Base-by-base conservation (phyloP, 2,888 invertebrate genomes). In the Drosophila trichaetosa region DNA sequence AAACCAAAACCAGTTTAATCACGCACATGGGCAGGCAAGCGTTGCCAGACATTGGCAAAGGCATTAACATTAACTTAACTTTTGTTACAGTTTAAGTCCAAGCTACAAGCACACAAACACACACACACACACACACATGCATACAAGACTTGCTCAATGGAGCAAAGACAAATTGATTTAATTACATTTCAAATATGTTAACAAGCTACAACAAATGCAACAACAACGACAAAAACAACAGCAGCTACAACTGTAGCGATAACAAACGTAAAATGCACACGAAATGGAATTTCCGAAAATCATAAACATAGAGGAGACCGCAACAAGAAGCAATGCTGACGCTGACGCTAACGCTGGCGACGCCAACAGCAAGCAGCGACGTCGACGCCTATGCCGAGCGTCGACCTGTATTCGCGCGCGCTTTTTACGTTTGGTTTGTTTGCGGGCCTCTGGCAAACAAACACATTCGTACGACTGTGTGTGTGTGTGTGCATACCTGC, bases 321-420 rank as follows among this genome's bases (percentile, higher is more conserved):
- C 80, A 80, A 72, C 71, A 75, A 77, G 73, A 73, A 79, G 76
- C 80, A 54, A 69, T 71, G 64, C 53, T 65, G 54, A 40, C 31
- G 63, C 38, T 16, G 40, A 70, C 66, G 73, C 34, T 29, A 21
- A 42, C 64, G 76, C 42, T 36, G 63, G 1, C 40, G 57, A 24
- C 33, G 63, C 33, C 42, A 36, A 29, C 33, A 34, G 57, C 42
- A 48, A 49, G 11, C 36, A 46, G 29, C 16, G 31, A 65, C 73
- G 84, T 60, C 56, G 69, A 69, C 67, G 82, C 62, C 75, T 81
- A 56, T 74, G 76, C 69, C 82, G 85, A 89, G 85, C 85, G 89
- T 89, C 85, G 85, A 85, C 85, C 87, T 89, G 89, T 89, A 85
- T 85, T 89, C 87, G 87, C 89, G 89, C 84, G 85, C 89, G 89